Conservation (phyloP, 1,140 invertebrate genomes). For the Brachionus manjavacas region DNA sequence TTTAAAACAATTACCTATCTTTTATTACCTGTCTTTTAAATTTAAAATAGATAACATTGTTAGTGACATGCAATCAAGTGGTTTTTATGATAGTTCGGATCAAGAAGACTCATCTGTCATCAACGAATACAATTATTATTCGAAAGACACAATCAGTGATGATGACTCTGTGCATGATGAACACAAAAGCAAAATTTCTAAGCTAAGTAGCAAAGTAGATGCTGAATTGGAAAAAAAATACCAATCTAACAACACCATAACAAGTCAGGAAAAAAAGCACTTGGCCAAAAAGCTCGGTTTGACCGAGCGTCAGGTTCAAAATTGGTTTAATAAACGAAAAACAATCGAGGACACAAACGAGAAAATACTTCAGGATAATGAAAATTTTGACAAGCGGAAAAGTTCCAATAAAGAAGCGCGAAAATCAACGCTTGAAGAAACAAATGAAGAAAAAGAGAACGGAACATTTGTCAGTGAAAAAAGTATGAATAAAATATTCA, state of each 20-base stretch:
- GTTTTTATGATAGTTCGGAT: neutral
- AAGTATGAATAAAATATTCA: neutral
- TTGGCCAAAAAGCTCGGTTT: constrained; percentile 20
- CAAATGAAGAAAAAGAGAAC: neutral
- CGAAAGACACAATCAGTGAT: neutral
- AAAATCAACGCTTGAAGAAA: neutral
- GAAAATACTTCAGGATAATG: neutral
- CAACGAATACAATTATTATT: constrained; percentile 4
- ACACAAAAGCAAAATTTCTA: neutral
- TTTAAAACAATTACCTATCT: no score
- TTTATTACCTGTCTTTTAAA: no score
- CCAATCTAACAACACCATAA: neutral
- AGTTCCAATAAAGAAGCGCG: neutral
- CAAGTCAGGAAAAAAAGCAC: neutral
- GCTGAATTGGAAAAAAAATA: constrained; percentile 30
- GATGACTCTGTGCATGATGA: neutral
- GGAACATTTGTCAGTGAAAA: neutral
- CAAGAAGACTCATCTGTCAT: constrained; percentile 8
- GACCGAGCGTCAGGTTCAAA: constrained; percentile 33
- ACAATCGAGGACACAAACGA: neutral
- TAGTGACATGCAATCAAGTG: neutral
- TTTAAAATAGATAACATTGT: neutral
- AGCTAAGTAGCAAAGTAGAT: neutral
- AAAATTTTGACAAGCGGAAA: neutral
- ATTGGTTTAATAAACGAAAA: constrained; percentile 37